Evolutionary conservation across 1,140 invertebrate species (phyloP), one percentile per base, ranked within the genome.

Genomic region (Thaumetopoea pityocampa): DNA sequence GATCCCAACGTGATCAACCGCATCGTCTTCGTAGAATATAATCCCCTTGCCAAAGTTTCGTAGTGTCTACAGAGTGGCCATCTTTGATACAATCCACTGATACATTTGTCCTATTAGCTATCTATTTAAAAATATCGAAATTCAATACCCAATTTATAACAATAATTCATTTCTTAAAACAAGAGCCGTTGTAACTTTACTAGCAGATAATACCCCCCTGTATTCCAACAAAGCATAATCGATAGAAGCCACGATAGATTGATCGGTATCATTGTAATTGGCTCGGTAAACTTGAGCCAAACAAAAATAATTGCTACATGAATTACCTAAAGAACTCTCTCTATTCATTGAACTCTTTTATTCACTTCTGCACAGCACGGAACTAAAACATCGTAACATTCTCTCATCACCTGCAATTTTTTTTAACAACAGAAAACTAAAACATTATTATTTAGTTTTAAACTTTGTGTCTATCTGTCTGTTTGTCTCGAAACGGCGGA

Each of bases 231-330:
- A 55, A 58, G 32, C 32, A 45, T 55, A 61, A 67, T 63, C 61
- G 53, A 33, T 48, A 33, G 41, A 49, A 41, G 24, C 26, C 35
- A 22, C 28, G 32, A 22, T 45, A 45, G 50, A 62, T 49, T 38
- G 51, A 64, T 64, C 48, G 35, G 48, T 61, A 69, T 55, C 62
- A 60, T 60, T 51, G 53, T 66, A 66, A 70, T 70, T 60, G 57
- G 40, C 43, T 41, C 44, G 28, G 46, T 61, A 69, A 65, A 65
- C 63, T 63, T 51, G 50, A 46, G 35, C 51, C 42, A 35, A 34
- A 46, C 50, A 28, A n/a, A n/a, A n/a, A 40, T 58, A 62, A 62
- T 64, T 61, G 53, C 43, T 54, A 42, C 51, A 22, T 43, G 20
- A 19, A 42, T 36, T 45, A 49, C 55, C 26, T 54, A 8, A 38